Conservation (phyloP, 2,888 invertebrate genomes). For the Hartigia nigra region DNA sequence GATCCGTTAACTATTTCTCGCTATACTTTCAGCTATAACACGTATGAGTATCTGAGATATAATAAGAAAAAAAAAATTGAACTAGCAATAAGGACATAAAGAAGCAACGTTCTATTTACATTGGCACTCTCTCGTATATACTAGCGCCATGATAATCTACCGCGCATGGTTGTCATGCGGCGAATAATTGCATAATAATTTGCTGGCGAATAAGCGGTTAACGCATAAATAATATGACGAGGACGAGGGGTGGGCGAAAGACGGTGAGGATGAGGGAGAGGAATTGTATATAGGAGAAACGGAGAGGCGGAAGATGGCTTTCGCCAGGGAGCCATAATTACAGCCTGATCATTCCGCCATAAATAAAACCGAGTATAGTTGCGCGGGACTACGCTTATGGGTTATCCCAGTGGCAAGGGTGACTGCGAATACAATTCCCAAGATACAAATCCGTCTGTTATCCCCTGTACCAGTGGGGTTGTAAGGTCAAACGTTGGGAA, state of each 20-base stretch:
- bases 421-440: constrained; percentile 28
- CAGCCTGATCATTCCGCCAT: constrained; percentile 57
- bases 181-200: constrained; percentile 51
- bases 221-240: constrained; percentile 44
- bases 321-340: constrained; percentile 58
- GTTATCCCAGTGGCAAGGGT: constrained; percentile 32
- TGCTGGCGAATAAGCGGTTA: constrained; percentile 39
- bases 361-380: constrained; percentile 48
- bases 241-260: constrained; percentile 26
- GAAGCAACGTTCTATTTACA: neutral
- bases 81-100: neutral
- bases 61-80: neutral
- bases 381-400: constrained; percentile 21
- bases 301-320: constrained; percentile 48
- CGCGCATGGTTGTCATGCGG: constrained; percentile 24
- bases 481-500: constrained; percentile 37
- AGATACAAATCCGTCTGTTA: constrained; percentile 20
- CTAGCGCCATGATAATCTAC: constrained; percentile 24
- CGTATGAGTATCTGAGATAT: neutral
- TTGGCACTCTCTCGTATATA: neutral
- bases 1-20: neutral
- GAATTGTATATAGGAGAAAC: neutral
- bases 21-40: neutral
- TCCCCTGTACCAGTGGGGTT: constrained; percentile 12
- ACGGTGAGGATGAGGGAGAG: constrained; percentile 18